Conservation (phyloP, 2,113 vertebrate genomes). For the Cygnus atratus region DNA sequence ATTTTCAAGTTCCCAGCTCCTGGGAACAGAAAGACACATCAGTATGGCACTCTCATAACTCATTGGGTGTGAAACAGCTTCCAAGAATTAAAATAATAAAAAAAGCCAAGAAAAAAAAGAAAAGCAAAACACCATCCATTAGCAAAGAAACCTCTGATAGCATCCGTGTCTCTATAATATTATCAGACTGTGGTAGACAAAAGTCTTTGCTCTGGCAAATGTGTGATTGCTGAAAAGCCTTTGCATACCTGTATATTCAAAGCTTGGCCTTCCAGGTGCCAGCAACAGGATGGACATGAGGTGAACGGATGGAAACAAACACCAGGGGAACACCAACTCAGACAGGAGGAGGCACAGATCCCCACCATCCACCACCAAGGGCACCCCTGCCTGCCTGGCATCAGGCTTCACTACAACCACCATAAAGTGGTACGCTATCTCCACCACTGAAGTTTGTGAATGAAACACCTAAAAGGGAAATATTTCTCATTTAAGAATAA, state of each 20-base stretch:
- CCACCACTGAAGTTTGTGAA: not conserved
- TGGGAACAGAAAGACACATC: not conserved
- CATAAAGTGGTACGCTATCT: not conserved
- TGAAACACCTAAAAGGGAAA: not conserved
- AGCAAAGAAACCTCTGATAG: not conserved
- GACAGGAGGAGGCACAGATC: not conserved
- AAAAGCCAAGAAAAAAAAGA: not conserved
- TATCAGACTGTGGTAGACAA: not conserved
- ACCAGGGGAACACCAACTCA: not conserved
- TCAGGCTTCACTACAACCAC: not conserved
- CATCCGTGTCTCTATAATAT: not conserved
- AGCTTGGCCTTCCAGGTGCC: not conserved
- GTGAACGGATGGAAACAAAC: not conserved
- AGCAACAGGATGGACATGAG: not conserved
- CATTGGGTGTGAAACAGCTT: not conserved
- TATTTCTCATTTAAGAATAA: not conserved
- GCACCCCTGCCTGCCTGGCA: not conserved
- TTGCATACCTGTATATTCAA: accelerated
- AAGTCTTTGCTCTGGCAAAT: not conserved
- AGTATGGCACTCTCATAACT: accelerated
- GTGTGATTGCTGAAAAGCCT: not conserved
- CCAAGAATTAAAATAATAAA: not conserved
- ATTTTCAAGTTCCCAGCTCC: not conserved
- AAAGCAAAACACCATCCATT: not conserved
- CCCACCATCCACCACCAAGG: accelerated